Conservation (phyloP, 2,888 invertebrate species). For the Conus canariensis region DNA sequence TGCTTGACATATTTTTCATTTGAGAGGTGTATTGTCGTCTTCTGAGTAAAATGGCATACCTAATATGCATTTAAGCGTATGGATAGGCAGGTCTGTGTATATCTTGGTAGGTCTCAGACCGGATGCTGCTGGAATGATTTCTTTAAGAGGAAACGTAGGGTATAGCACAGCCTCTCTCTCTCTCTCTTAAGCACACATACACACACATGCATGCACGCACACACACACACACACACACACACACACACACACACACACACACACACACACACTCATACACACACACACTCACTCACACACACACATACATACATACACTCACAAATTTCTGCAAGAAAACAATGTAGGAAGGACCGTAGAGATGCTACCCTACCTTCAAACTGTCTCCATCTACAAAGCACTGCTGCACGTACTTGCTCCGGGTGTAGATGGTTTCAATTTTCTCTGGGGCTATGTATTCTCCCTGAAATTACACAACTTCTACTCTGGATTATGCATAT, state of each 20-base stretch:
- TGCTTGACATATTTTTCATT: too few species aligned
- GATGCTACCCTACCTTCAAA: conserved; percentile 79
- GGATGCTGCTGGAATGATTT: too few species aligned
- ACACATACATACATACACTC: not conserved
- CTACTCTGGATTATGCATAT: not conserved
- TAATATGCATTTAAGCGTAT: too few species aligned
- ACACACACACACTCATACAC: conserved; percentile 8
- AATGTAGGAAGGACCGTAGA: not conserved
- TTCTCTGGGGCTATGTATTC: conserved; percentile 99
- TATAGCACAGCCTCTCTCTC: too few species aligned
- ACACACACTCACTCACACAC: conserved; percentile 11
- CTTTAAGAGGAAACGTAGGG: too few species aligned
- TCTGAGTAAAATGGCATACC: too few species aligned
- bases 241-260: not conserved
- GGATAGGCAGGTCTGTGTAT: too few species aligned
- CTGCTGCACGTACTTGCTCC: conserved; percentile 96
- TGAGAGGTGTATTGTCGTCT: too few species aligned
- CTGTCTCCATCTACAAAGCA: conserved; percentile 98
- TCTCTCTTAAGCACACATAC: not conserved
- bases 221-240: conserved; percentile 4
- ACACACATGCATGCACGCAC: not conserved
- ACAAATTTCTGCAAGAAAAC: not conserved
- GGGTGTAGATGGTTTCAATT: conserved; percentile 96
- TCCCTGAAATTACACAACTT: conserved; percentile 80
- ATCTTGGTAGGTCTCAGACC: too few species aligned